Conservation (phyloP, 2,888 invertebrate species). For the Drosophila dives region DNA sequence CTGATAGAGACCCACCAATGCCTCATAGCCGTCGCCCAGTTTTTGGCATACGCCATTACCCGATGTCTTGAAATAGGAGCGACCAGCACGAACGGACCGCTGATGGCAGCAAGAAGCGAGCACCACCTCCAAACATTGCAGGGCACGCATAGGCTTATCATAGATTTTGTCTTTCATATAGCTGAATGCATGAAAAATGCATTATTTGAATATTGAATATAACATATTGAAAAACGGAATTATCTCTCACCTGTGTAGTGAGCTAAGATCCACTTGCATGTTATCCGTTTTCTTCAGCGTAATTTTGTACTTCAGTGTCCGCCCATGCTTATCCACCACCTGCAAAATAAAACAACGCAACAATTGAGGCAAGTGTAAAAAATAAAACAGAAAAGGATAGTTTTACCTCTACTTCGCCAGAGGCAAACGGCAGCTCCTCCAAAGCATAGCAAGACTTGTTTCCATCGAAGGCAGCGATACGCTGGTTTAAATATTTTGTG, state of each 20-base stretch:
- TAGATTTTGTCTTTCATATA: constrained; percentile 78
- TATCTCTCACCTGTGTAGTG: constrained; percentile 72
- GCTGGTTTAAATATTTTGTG: constrained; percentile 83
- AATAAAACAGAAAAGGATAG: not conserved
- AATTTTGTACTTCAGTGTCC: constrained; percentile 65
- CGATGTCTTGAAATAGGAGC: constrained; percentile 91
- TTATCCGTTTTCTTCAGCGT: constrained; percentile 76
- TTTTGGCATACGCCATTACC: constrained; percentile 62
- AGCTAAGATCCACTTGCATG: constrained; percentile 70
- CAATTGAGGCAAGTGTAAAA: not conserved
- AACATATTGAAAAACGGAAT: not conserved
- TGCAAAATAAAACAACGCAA: constrained; percentile 25
- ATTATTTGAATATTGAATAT: not conserved
- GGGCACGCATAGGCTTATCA: constrained; percentile 84
- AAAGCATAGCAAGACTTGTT: constrained; percentile 88
- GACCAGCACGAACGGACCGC: constrained; percentile 80
- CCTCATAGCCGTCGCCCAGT: constrained; percentile 93
- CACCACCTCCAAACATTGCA: constrained; percentile 89
- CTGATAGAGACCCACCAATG: constrained; percentile 97
- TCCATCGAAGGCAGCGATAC: constrained; percentile 90
- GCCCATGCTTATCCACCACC: constrained; percentile 67
- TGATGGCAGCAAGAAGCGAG: constrained; percentile 86
- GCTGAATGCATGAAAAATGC: constrained; percentile 43
- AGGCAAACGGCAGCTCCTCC: constrained; percentile 44
- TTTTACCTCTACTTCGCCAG: constrained; percentile 70